A percentile compares a stretch with the other conserved stretches of the same genome.
Conservation (phyloP, 2,113 vertebrate species). For the Amblyopsis rosae region DNA sequence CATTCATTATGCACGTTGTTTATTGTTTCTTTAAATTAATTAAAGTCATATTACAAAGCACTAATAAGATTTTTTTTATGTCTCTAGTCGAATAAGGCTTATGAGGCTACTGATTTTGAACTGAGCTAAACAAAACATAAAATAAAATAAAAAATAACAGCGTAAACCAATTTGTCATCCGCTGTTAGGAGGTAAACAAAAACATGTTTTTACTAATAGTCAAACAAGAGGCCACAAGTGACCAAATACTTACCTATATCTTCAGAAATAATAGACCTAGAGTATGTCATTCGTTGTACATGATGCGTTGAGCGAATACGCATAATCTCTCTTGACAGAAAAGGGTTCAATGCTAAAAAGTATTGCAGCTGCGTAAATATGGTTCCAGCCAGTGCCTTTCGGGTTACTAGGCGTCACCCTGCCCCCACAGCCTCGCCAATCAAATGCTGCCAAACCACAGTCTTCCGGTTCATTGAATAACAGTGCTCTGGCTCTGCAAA, state of each 20-base stretch:
- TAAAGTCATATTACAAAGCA: too few species aligned
- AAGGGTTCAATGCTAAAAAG: slow-evolving; percentile 26
- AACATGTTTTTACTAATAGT: not conserved
- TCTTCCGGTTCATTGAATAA: slow-evolving; percentile 67
- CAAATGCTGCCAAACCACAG: slow-evolving; percentile 57
- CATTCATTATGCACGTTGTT: slow-evolving; percentile 22
- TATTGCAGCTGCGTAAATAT: slow-evolving; percentile 49
- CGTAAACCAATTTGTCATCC: too few species aligned
- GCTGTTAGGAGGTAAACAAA: too few species aligned
- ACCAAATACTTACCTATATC: not conserved
- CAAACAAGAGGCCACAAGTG: not conserved
- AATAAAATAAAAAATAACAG: too few species aligned
- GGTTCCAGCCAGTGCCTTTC: slow-evolving; percentile 62
- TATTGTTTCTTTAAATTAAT: not conserved
- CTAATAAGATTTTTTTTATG: too few species aligned
- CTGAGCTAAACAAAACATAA: too few species aligned
- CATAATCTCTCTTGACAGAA: slow-evolving; percentile 9
- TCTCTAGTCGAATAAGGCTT: too few species aligned
- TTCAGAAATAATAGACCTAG: not conserved
- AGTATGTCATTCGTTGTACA: not conserved
- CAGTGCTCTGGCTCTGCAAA: slow-evolving; percentile 38
- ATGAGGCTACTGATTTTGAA: too few species aligned
- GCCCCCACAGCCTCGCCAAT: slow-evolving; percentile 67
- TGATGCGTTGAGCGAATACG: not conserved
- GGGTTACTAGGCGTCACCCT: slow-evolving; percentile 28